These are phyloP conservation scores for Harpagoxenus sublaevis DNA, from an alignment of 2,888 invertebrate species.

Conservation along the genomic window DNA sequence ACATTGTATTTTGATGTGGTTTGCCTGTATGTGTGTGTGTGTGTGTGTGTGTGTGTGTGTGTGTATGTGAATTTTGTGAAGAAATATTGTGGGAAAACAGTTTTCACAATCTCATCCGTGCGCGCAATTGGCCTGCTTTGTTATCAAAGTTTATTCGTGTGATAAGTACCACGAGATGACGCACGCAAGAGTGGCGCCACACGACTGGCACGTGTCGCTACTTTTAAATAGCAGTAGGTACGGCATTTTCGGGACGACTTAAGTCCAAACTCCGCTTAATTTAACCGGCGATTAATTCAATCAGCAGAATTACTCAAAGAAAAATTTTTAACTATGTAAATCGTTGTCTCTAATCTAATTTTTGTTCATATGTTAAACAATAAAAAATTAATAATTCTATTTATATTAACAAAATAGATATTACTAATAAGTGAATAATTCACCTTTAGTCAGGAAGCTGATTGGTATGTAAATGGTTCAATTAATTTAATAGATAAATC, in stretches of 20 bases:
- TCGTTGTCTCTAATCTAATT: neutral
- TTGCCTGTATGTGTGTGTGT: neutral
- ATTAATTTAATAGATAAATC: neutral
- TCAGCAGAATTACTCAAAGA: neutral
- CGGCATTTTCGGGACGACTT: neutral
- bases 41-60: neutral
- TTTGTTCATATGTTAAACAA: neutral
- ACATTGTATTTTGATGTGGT: neutral
- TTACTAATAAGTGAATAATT: neutral
- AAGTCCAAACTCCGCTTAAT: neutral
- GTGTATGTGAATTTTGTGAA: neutral
- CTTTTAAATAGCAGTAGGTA: neutral
- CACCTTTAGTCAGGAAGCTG: neutral
- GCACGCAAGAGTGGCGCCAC: slow-evolving; percentile 23
- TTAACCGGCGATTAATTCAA: neutral
- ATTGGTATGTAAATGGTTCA: neutral
- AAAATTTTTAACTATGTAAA: neutral
- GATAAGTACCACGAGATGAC: neutral
- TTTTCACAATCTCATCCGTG: neutral
- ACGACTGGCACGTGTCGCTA: slow-evolving; percentile 7
- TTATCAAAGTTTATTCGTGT: neutral
- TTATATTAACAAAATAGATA: neutral
- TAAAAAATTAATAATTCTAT: neutral
- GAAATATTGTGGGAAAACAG: neutral
- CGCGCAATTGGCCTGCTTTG: neutral